Evolutionary conservation across 2,113 vertebrate genomes (phyloP).

Genomic region (Anoplopoma fimbria): DNA sequence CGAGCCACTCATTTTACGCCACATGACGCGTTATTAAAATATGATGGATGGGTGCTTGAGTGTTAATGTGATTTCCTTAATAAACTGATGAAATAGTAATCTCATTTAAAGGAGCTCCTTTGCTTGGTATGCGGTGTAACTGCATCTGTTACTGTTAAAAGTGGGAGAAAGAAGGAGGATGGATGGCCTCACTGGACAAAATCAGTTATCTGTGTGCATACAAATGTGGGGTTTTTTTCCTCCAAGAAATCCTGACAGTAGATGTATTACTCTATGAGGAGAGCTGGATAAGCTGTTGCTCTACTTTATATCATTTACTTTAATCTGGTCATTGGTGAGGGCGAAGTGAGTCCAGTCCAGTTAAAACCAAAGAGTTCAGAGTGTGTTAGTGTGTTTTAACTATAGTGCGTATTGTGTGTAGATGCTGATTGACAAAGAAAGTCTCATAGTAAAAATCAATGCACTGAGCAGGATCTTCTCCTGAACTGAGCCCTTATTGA

Average conservation of each 20-base stretch:
- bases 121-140: slow-evolving; percentile 2
- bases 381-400: neutral
- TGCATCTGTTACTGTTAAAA: slow-evolving; percentile 3
- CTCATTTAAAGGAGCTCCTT: slow-evolving; percentile 8
- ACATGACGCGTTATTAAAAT: slow-evolving; percentile 27
- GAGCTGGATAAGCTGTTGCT: slow-evolving; percentile 17
- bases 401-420: neutral
- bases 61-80: slow-evolving; percentile 7
- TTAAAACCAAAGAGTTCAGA: neutral
- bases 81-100: neutral
- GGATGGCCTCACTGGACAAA: slow-evolving; percentile 11
- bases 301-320: slow-evolving; percentile 31
- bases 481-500: slow-evolving; percentile 20
- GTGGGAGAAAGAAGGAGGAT: slow-evolving; percentile 7
- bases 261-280: slow-evolving; percentile 4
- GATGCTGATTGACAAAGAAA: slow-evolving; percentile 2
- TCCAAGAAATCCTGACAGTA: slow-evolving; percentile 14
- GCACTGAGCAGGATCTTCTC: too few relatives aligned
- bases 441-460: slow-evolving; percentile 27
- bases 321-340: neutral
- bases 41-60: slow-evolving; percentile 29
- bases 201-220: slow-evolving; percentile 7
- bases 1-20: too few relatives aligned
- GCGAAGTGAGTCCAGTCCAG: neutral
- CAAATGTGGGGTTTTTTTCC: neutral